Percentiles rank a stretch among this genome's conserved stretches.
These are phyloP conservation scores for Arizona elegans DNA, from an alignment of 2,113 vertebrate genomes.

Conservation along the genomic window DNA sequence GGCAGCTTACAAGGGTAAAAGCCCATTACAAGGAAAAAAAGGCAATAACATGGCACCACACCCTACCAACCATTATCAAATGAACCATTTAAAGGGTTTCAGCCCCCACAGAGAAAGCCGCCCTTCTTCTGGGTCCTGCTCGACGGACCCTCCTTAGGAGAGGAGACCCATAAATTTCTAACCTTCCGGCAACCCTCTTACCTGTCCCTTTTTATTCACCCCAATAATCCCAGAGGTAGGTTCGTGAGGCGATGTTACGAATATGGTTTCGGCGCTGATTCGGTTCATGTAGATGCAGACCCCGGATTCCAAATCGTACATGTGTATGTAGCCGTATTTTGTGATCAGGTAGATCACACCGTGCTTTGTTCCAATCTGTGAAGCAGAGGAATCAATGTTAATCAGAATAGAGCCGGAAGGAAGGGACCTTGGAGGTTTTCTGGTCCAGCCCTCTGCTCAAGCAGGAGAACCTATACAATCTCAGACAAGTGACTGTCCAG, in stretches of 20 bases:
- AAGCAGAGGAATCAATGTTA: not conserved
- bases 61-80: not conserved
- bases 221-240: conserved; percentile 90
- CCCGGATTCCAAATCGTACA: conserved; percentile 90
- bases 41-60: not conserved
- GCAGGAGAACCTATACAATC: too few species aligned
- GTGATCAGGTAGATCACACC: conserved; percentile 92
- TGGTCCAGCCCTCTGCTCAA: too few species aligned
- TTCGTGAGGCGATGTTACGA: conserved; percentile 89
- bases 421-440: too few species aligned
- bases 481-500: too few species aligned
- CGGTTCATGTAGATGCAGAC: conserved; percentile 93
- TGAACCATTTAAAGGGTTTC: not conserved
- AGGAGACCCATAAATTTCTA: not conserved
- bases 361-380: conserved; percentile 83
- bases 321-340: conserved; percentile 89
- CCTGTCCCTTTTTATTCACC: conserved; percentile 94
- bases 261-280: conserved; percentile 91
- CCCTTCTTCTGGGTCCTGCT: not conserved
- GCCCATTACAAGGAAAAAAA: too few species aligned
- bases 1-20: too few species aligned
- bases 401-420: too few species aligned
- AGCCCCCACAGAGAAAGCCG: too few species aligned
- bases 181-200: conserved; percentile 45
- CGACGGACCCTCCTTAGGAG: not conserved